Base-by-base conservation (phyloP, 2,888 invertebrate genomes). In the Desoria tigrina region DNA sequence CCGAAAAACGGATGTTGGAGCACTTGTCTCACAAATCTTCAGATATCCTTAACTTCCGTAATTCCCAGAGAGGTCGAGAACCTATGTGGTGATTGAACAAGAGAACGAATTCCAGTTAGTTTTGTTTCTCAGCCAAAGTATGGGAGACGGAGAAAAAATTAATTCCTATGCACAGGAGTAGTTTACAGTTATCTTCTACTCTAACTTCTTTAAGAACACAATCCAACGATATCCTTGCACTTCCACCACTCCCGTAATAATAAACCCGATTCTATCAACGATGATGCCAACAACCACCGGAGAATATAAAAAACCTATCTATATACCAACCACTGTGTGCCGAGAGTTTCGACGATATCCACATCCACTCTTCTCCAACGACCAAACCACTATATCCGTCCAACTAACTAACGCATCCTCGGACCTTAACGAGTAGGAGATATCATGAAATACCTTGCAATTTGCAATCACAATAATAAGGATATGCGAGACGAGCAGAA, bases 81-180 rank as follows among this genome's bases (percentile, higher is more conserved):
- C 70, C 70, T 70, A 61, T 63, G 70, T 58, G 68, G n/a, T n/a
- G n/a, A n/a, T n/a, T n/a, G 63, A 63, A 66, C 64, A 61, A 66
- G 66, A 65, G 14, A 70, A 69, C n/a, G 65, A 63, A 70, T 67
- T 70, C 70, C 67, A 67, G 67, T 70, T 67, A 70, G 69, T 66
- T n/a, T n/a, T n/a, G n/a, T n/a, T n/a, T n/a, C n/a, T n/a, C 69
- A 65, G 65, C 58, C 16, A 51, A 26, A n/a, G 14, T 6, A 51
- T 23, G n/a, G 14, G 27, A 54, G 24, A 54, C 37, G 32, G 37
- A 32, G 54, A 54, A 18, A 54, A 9, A 26, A n/a, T 26, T n/a
- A 54, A 32, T 54, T 16, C 2, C 28, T 24, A 32, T 32, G 18
- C 32, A 18, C 37, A 51, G 26, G n/a, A n/a, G n/a, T n/a, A n/a